Percentiles rank a stretch among this genome's conserved stretches.
Conservation (phyloP, 2,113 vertebrate species). For the Brachypodius melanocephalos region DNA sequence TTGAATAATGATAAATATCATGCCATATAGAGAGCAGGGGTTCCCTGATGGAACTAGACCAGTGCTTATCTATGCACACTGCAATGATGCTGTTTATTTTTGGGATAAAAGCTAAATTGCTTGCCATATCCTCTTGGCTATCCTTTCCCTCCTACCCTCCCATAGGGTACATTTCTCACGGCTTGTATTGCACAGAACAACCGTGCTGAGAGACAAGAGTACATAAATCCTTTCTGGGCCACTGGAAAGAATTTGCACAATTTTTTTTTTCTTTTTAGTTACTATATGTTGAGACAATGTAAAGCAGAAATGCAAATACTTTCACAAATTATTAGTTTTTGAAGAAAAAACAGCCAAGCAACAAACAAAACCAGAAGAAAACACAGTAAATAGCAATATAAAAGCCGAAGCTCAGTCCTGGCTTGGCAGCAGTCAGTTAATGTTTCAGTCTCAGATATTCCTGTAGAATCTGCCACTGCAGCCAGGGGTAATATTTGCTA, state of each 20-base stretch:
- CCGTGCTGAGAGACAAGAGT: background rate
- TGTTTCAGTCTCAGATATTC: conserved; percentile 19
- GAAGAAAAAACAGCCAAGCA: background rate
- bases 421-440: conserved; percentile 42
- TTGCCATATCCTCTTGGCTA: conserved; percentile 25
- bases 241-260: background rate
- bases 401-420: background rate
- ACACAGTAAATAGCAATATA: background rate
- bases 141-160: background rate
- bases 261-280: background rate
- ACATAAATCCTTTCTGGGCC: background rate
- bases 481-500: conserved; percentile 51
- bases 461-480: conserved; percentile 8
- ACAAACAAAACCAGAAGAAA: background rate
- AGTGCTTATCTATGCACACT: background rate
- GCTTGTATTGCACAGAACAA: background rate
- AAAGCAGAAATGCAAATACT: background rate
- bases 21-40: background rate
- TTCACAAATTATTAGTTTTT: background rate
- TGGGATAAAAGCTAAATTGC: conserved; percentile 39
- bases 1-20: conserved; percentile 30
- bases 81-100: conserved; percentile 14
- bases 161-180: conserved; percentile 26
- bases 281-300: background rate
- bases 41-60: background rate